Base-by-base conservation (phyloP, 1,140 invertebrate species). In the Pectinophora gossypiella region DNA sequence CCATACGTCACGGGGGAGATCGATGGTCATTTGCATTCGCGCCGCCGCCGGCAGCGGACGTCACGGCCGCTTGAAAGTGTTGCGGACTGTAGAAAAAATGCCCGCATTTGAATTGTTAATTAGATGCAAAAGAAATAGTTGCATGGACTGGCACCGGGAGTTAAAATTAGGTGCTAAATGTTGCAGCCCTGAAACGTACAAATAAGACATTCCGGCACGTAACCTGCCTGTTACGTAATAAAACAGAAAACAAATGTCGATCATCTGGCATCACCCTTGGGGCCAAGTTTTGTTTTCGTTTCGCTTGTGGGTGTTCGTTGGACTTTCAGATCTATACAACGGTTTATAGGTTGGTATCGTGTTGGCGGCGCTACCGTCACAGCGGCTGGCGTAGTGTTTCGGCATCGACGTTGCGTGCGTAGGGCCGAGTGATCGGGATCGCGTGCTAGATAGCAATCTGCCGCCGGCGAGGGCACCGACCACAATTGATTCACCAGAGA, bases 21-120 rank as follows among this genome's bases (percentile, higher is more conserved):
- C 84, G 81, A 87, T 85, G 65, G 74, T 85, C 73, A 87, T 87
- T 86, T 86, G 79, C 83, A 86, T 86, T 68, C 44, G 58, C 67
- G 71, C 66, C 74, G 77, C 59, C 74, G 69, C 47, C 72, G 61
- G 55, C 56, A 66, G 62, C 76, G 80, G 76, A 82, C 79, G 79
- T 76, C 78, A 75, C 69, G 65, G 71, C 65, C 72, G 74, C 66
- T 83, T 62, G 78, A 82, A 83, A 83, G 80, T 84, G 83, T 86
- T 72, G 78, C 68, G 57, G 61, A 42, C 56, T 65, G 61, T 60
- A 54, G 53, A 72, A 80, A 79, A 86, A 85, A 72, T 66, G 59
- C 62, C 64, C 64, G 51, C 72, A 83, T 86, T 84, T 81, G 76
- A 84, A 84, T 84, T 86, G 78, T 74, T 81, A 86, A 86, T 86